A percentile compares a stretch with the other conserved stretches of the same genome.
Evolutionary conservation across 2,113 vertebrate genomes (phyloP).

Genomic region (Cyprichromis sp.): DNA sequence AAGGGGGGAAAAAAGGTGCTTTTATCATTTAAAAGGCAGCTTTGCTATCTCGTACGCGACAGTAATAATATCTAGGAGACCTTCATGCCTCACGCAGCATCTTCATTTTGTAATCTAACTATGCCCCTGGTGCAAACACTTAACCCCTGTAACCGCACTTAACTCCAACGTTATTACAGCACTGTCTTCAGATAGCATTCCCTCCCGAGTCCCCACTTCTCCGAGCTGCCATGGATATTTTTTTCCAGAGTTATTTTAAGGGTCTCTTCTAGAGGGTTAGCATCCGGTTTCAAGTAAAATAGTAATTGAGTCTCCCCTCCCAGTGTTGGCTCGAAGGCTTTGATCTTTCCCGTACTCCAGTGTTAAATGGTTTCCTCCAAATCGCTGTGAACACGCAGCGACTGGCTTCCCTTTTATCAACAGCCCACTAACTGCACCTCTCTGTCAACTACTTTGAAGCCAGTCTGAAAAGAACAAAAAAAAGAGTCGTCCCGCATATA

Average conservation of each 20-base stretch:
- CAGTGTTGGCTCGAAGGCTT: constrained; percentile 33
- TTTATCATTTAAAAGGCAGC: constrained; percentile 6
- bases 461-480: neutral
- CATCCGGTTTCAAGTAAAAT: constrained; percentile 50
- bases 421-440: constrained; percentile 27
- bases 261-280: neutral
- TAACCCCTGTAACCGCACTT: constrained; percentile 45
- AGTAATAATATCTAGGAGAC: constrained; percentile 24
- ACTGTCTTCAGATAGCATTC: neutral
- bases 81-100: constrained; percentile 13
- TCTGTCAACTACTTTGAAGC: constrained; percentile 40
- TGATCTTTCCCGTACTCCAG: constrained; percentile 46
- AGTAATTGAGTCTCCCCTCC: constrained; percentile 46
- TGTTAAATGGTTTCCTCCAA: constrained; percentile 53
- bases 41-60: neutral
- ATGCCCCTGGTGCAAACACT: constrained; percentile 34
- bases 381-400: constrained; percentile 41
- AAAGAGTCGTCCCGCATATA: neutral
- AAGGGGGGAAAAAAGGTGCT: neutral
- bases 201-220: neutral
- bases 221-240: neutral
- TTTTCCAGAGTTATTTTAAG: constrained; percentile 18
- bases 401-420: constrained; percentile 51
- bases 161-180: constrained; percentile 19
- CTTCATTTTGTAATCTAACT: constrained; percentile 41